These are phyloP conservation scores for Poeciliopsis infans DNA, from an alignment of 2,797 vertebrate genomes.

Conservation along the genomic window DNA sequence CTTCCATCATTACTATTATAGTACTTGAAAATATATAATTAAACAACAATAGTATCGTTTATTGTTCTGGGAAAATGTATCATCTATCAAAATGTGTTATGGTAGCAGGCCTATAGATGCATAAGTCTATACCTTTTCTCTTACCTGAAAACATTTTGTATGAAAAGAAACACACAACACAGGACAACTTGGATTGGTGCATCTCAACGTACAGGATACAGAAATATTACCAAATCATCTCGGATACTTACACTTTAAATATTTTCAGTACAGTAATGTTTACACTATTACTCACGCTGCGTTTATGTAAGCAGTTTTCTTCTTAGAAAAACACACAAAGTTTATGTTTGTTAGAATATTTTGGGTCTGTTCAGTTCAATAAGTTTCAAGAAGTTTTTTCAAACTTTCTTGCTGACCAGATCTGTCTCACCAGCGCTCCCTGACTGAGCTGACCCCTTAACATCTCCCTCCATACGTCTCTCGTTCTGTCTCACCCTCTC, in stretches of 20 bases:
- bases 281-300: conserved; percentile 13
- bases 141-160: background rate
- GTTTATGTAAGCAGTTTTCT: conserved; percentile 30
- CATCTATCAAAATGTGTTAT: too few relatives aligned
- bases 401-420: conserved; percentile 57
- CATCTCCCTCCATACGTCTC: conserved; percentile 46
- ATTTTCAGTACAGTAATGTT: background rate
- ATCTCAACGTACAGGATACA: background rate
- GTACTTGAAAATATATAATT: too few relatives aligned
- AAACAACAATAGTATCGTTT: too few relatives aligned
- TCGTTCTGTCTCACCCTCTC: conserved; percentile 52
- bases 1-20: too few relatives aligned
- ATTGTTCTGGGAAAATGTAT: too few relatives aligned
- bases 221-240: background rate
- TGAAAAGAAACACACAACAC: too few relatives aligned
- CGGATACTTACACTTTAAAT: background rate
- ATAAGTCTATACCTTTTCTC: background rate
- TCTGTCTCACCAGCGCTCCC: conserved; percentile 57
- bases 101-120: too few relatives aligned
- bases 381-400: conserved; percentile 53
- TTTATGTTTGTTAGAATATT: conserved; percentile 64
- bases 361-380: conserved; percentile 36
- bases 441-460: conserved; percentile 53
- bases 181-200: background rate
- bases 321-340: conserved; percentile 27